A percentile compares a stretch with the other conserved stretches of the same genome.
Conservation (phyloP, 2,113 vertebrate species). For the Seriola dumerili region DNA sequence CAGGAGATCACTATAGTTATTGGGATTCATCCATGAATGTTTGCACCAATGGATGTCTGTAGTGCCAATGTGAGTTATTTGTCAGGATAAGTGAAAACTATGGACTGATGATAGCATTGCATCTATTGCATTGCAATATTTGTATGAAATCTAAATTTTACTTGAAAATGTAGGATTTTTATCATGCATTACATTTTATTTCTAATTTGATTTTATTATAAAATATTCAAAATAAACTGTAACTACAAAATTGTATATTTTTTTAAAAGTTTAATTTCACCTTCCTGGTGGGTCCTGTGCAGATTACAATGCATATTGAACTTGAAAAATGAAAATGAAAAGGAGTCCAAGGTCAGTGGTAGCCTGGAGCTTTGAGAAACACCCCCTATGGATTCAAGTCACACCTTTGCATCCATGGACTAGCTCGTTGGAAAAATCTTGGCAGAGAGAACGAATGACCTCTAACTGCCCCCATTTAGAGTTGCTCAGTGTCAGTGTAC, state of each 20-base stretch:
- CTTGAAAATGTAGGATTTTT: too few species aligned
- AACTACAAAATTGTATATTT: too few species aligned
- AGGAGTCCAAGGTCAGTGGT: neutral
- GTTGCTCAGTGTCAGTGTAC: slow-evolving; percentile 9
- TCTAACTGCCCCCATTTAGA: slow-evolving; percentile 7
- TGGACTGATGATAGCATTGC: too few species aligned
- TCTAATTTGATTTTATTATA: too few species aligned
- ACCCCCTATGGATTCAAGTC: neutral
- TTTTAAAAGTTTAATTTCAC: neutral
- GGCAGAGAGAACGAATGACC: slow-evolving; percentile 10
- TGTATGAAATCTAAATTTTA: too few species aligned
- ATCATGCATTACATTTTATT: too few species aligned
- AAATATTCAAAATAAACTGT: too few species aligned
- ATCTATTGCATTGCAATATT: too few species aligned
- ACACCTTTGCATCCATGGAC: neutral
- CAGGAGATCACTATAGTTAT: too few species aligned
- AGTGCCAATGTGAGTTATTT: neutral
- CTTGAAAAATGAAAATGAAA: neutral
- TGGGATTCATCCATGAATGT: neutral
- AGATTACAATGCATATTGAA: neutral
- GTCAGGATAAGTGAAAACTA: neutral
- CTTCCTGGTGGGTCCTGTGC: neutral
- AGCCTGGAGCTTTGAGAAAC: neutral
- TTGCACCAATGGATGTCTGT: too few species aligned
- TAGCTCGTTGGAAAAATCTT: slow-evolving; percentile 1